Conservation (phyloP, 2,113 vertebrate genomes). For the Psammodynastes pulverulentus region DNA sequence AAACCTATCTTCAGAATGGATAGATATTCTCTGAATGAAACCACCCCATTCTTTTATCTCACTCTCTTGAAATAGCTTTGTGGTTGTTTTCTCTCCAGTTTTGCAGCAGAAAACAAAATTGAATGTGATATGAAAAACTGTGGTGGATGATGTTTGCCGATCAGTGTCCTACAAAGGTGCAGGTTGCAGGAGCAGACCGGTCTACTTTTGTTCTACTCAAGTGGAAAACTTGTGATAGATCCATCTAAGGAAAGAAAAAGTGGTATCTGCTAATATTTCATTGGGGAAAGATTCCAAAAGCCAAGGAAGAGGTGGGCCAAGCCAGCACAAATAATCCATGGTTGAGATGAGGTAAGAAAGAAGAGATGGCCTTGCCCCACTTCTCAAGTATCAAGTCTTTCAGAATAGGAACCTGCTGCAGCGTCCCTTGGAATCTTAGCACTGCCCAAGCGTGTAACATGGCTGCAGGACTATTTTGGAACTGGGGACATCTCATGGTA, state of each 20-base stretch:
- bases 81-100: not conserved
- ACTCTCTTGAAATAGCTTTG: not conserved
- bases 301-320: not conserved
- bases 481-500: conserved; percentile 3
- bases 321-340: not conserved
- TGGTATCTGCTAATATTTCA: not conserved
- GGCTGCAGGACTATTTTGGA: conserved; percentile 29
- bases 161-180: not conserved
- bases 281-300: not conserved
- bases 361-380: not conserved
- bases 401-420: conserved; percentile 3
- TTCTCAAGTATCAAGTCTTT: conserved; percentile 15
- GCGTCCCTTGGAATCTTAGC: conserved; percentile 5
- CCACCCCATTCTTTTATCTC: not conserved
- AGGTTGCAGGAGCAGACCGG: not conserved
- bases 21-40: not conserved
- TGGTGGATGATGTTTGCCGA: not conserved
- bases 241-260: not conserved
- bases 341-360: conserved; percentile 12
- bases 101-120: not conserved
- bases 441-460: conserved; percentile 3
- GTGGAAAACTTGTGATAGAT: not conserved
- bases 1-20: not conserved
- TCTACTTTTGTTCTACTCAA: not conserved
- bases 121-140: not conserved